Evolutionary conservation across 2,113 vertebrate genomes (phyloP).

Genomic region (Grallaria varia): DNA sequence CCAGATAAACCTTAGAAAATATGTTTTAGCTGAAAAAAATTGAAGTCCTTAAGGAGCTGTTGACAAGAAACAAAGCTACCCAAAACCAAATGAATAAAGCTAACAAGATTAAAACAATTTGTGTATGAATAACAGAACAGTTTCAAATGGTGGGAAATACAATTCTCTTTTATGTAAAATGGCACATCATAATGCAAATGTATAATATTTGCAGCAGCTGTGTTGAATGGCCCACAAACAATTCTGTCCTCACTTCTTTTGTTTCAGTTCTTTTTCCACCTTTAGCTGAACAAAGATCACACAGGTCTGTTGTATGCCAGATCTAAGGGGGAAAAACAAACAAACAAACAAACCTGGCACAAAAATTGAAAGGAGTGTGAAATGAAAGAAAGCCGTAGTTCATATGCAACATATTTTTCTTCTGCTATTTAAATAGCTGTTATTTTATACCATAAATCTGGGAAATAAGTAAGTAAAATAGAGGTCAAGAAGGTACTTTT

Average conservation of each 20-base stretch:
- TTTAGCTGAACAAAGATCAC: not conserved
- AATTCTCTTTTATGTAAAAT: constrained; percentile 40
- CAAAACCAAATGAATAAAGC: not conserved
- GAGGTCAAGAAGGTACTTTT: not conserved
- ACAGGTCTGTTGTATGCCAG: not conserved
- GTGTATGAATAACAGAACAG: constrained; percentile 3
- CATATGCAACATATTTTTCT: not conserved
- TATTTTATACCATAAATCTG: not conserved
- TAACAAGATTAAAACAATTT: constrained; percentile 34
- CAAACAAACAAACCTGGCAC: not conserved
- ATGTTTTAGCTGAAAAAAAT: constrained; percentile 11
- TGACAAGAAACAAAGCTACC: not conserved
- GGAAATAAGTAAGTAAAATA: not conserved
- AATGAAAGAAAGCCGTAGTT: not conserved
- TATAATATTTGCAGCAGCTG: constrained; percentile 5
- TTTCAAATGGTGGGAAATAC: constrained; percentile 9
- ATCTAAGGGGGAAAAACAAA: not conserved
- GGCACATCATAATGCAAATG: constrained; percentile 1
- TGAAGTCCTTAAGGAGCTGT: constrained; percentile 4
- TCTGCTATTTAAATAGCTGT: not conserved
- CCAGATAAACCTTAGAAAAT: not conserved
- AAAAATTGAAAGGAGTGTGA: not conserved
- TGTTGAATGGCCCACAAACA: constrained; percentile 10
- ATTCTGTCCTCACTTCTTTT: not conserved
- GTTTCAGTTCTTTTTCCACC: not conserved